Conservation (phyloP, 2,113 vertebrate genomes). For the Eulacestoma nigropectus region DNA sequence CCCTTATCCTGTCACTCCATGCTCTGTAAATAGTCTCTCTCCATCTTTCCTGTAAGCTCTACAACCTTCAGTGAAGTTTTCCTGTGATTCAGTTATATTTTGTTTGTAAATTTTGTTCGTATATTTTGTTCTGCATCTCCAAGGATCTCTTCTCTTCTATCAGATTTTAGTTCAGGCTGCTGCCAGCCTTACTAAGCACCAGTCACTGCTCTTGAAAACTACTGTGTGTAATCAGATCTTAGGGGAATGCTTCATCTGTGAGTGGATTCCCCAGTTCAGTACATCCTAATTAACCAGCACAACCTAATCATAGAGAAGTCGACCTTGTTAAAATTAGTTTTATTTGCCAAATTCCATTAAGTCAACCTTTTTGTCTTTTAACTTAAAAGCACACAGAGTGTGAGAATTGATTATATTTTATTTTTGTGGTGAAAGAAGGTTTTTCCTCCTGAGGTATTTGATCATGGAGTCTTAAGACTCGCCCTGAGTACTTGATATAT, state of each 20-base stretch:
- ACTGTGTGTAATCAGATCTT: neutral
- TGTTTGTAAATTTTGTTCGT: fast-evolving
- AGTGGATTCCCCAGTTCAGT: neutral
- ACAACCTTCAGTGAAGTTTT: neutral
- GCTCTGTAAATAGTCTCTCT: neutral
- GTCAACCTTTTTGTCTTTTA: neutral
- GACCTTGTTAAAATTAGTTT: neutral
- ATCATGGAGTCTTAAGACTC: neutral
- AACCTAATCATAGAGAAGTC: neutral
- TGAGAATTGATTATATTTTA: neutral
- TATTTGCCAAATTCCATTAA: neutral
- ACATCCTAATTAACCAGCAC: neutral
- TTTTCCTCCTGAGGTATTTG: neutral
- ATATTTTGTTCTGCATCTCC: neutral
- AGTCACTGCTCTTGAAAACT: neutral
- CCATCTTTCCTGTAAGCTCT: neutral
- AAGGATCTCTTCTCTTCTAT: neutral
- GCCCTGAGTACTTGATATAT: neutral
- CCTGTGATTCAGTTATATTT: neutral
- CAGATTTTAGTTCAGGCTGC: neutral
- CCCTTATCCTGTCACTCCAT: too few species aligned
- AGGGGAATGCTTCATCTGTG: neutral
- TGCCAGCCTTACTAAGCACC: neutral
- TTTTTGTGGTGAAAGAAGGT: neutral
- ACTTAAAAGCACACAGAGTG: neutral